A percentile compares a stretch with the other conserved stretches of the same genome.
These are phyloP conservation scores for Coleophora deauratella DNA, from an alignment of 2,888 invertebrate species.

Conservation along the genomic window DNA sequence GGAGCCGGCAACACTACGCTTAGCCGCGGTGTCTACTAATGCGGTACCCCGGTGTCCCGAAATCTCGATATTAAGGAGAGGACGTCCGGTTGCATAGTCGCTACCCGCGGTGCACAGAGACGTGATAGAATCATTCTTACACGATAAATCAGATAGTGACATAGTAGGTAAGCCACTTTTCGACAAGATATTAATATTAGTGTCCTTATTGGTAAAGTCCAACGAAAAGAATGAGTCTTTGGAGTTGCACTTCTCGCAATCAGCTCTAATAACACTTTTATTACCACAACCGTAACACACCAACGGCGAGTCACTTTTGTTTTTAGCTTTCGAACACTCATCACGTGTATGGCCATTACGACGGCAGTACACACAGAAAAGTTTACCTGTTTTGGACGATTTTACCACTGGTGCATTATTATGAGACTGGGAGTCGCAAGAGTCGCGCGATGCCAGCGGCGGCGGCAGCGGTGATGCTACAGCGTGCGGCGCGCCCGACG, in stretches of 20 bases:
- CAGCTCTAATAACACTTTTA: conserved; percentile 4
- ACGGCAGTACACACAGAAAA: conserved; percentile 7
- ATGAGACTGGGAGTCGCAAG: no score
- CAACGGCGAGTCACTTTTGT: background rate
- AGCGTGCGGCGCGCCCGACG: no score
- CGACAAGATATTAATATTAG: background rate
- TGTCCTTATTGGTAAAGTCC: background rate
- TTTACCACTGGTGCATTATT: no score
- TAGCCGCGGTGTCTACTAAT: conserved; percentile 8
- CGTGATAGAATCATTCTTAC: background rate
- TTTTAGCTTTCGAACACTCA: conserved; percentile 1
- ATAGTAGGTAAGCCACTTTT: background rate
- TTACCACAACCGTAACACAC: conserved; percentile 7
- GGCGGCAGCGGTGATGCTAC: no score
- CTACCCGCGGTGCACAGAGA: background rate
- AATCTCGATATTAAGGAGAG: conserved; percentile 2
- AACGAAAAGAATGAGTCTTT: background rate
- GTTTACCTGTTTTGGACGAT: no score
- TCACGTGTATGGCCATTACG: conserved; percentile 4
- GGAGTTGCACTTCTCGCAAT: conserved; percentile 1
- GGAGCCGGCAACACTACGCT: conserved; percentile 8
- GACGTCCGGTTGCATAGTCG: background rate
- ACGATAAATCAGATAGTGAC: background rate
- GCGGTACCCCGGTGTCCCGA: conserved; percentile 3
- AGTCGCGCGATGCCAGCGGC: no score